Base-by-base conservation (phyloP, 2,797 vertebrate genomes). In the Lagorchestes hirsutus region DNA sequence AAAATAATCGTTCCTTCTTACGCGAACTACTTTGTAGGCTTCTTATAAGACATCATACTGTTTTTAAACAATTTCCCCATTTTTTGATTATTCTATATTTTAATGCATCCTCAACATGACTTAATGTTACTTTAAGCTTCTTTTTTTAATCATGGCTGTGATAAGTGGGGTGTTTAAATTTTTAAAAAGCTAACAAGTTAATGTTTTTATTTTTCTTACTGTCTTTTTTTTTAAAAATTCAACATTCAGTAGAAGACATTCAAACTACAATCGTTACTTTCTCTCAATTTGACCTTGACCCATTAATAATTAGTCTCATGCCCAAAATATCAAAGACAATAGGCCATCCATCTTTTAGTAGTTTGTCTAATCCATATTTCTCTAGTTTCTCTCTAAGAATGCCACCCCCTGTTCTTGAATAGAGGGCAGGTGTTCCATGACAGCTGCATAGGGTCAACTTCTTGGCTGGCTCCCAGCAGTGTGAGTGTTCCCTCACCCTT, bases 371-470 rank as follows among this genome's bases (percentile, higher is more conserved):
- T 97, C 97, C 92, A 0, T 91, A 94, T 97, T 96, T 97, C 98
- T 97, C 98, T 97, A 95, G 97, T 98, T 98, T 98, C 97, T 96
- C 92, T 91, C 54, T 94, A 96, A 97, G 98, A 98, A 97, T 97
- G 96, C 92, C 92, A 96, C 96, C 94, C 93, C 91, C 95, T 95
- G 95, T 95, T 96, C 97, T 96, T 95, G 95, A 96, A 96, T 93
- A 96, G 93, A 96, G 91, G 97, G 97, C 98, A 98, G 98, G 97
- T 98, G 98, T 90, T 96, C 58, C 62, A 31, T 67, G 97, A 96
- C 98, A 98, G 97, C 97, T 98, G 97, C 93, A 52, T n/a, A 93
- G 9, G 96, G 93, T 98, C 93, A 52, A 93, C 59, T 90, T 18
- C 93, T 91, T 97, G 97, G 96, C 97, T 94, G 10, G 1, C n/a